Evolutionary conservation across 2,113 vertebrate genomes (phyloP).

Genomic region (Colius striatus): DNA sequence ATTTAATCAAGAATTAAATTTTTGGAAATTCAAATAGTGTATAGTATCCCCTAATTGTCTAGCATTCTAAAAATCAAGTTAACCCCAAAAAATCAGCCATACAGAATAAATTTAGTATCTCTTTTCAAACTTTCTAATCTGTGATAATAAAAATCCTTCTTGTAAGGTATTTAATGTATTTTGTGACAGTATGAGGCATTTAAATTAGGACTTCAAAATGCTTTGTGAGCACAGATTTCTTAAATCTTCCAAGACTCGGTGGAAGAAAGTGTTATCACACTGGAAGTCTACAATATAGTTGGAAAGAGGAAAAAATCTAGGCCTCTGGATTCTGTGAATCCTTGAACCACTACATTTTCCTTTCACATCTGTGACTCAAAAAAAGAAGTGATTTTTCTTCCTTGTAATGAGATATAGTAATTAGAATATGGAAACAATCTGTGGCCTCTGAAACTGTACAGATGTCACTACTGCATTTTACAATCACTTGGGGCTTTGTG

Average conservation of each 20-base stretch:
- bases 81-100: neutral
- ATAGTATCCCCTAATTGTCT: neutral
- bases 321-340: neutral
- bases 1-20: neutral
- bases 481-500: slow-evolving; percentile 49
- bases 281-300: neutral
- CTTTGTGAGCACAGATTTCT: neutral
- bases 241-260: neutral
- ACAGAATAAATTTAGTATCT: neutral
- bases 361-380: slow-evolving; percentile 12
- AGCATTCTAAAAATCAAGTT: neutral
- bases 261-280: neutral
- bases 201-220: neutral
- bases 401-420: slow-evolving; percentile 11
- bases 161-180: neutral
- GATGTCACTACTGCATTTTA: slow-evolving; percentile 24
- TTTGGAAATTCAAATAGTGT: neutral
- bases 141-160: neutral
- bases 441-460: slow-evolving; percentile 21
- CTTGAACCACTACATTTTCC: neutral
- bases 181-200: neutral
- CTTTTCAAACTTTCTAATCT: neutral
- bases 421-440: slow-evolving; percentile 45
- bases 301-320: neutral
- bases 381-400: slow-evolving; percentile 28